phyloP scores from a whole-genome alignment of 2,113 vertebrate genomes.

The Oostethus manadensis region DNA sequence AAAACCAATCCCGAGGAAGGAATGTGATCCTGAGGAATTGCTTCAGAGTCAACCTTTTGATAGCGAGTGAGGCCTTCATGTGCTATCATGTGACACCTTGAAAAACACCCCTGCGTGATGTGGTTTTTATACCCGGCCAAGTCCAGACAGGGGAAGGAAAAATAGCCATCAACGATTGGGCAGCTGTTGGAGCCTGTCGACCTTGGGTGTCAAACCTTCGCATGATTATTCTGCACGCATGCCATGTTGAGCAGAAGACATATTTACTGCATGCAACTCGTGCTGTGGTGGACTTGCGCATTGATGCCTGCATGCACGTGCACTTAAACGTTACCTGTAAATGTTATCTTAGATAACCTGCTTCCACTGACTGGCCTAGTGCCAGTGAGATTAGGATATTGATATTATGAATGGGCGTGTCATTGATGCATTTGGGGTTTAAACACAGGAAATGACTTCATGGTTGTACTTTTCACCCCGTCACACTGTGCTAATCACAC shows the following conservation, averaged over 20 bases:
- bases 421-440: conserved; percentile 56
- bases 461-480: conserved; percentile 20
- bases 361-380: no score
- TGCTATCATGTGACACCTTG: conserved; percentile 52
- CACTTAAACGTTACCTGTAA: no score
- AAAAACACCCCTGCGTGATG: conserved; percentile 40
- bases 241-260: conserved; percentile 55
- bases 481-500: not conserved
- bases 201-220: conserved; percentile 60
- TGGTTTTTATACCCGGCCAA: conserved; percentile 39
- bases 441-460: conserved; percentile 28
- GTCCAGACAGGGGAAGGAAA: conserved; percentile 51
- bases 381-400: conserved; percentile 28
- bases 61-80: conserved; percentile 41
- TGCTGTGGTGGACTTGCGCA: conserved; percentile 28
- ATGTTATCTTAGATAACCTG: conserved; percentile 16
- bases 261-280: not conserved
- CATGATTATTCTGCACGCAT: conserved; percentile 60
- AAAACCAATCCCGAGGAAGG: conserved; percentile 2
- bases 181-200: conserved; percentile 60
- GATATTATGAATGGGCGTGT: conserved; percentile 46
- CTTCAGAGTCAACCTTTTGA: conserved; percentile 24
- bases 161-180: conserved; percentile 39
- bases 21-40: conserved; percentile 13
- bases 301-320: not conserved